Evolutionary conservation across 1,140 invertebrate species (phyloP).

Genomic region (Akabosia matsudoensis): DNA sequence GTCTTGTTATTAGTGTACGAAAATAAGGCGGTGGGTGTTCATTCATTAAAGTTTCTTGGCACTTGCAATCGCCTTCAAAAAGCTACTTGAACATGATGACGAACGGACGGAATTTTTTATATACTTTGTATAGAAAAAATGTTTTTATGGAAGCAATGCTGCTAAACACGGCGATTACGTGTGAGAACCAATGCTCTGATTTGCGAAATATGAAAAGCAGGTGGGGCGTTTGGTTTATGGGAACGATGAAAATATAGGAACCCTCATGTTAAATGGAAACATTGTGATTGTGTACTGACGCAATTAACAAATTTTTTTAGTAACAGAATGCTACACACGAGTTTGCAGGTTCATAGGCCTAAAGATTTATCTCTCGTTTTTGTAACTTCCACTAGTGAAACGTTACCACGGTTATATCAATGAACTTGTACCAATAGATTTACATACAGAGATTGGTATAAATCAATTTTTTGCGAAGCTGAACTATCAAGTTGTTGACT

Average conservation of each 20-base stretch:
- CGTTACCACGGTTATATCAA: too few species aligned
- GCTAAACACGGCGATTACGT: slow-evolving; percentile 1
- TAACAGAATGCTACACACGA: too few species aligned
- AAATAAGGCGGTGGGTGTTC: slow-evolving; percentile 13
- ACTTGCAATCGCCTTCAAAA: background rate
- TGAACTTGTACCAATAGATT: too few species aligned
- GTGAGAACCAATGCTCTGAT: slow-evolving; percentile 14
- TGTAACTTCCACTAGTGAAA: too few species aligned
- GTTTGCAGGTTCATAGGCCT: too few species aligned
- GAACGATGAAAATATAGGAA: background rate
- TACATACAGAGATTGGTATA: too few species aligned
- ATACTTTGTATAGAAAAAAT: background rate
- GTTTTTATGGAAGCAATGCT: background rate
- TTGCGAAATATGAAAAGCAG: slow-evolving; percentile 5
- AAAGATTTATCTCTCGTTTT: too few species aligned
- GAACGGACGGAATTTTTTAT: slow-evolving; percentile 15
- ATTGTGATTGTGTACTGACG: background rate
- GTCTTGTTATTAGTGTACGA: background rate
- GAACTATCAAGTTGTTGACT: too few species aligned
- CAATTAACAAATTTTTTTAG: background rate
- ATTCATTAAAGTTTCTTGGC: slow-evolving; percentile 13
- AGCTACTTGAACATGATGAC: background rate
- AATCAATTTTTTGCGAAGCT: too few species aligned
- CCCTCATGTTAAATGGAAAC: background rate
- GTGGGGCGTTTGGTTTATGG: background rate